phyloP scores from a whole-genome alignment of 2,797 vertebrate genomes.

The Eulemur albifrons region DNA sequence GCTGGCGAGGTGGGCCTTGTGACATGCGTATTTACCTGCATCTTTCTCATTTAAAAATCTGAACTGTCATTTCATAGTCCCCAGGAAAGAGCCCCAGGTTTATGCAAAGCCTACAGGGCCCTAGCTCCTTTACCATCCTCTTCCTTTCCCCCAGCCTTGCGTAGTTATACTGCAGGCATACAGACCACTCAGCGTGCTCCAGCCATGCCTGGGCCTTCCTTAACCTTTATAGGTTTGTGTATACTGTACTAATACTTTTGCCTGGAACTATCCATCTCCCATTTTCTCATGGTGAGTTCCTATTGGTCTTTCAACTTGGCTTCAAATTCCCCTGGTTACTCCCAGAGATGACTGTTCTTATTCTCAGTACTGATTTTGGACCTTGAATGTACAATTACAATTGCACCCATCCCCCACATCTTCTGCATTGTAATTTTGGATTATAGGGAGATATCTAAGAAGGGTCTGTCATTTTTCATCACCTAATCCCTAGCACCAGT shows the following conservation, averaged over 20 bases:
- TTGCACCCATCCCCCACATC: fast-evolving
- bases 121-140: background rate
- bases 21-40: background rate
- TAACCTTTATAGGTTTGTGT: background rate
- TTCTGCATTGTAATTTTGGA: background rate
- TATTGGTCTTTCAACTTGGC: background rate
- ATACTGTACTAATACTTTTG: background rate
- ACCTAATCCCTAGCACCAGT: background rate
- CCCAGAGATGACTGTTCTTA: background rate
- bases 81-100: background rate
- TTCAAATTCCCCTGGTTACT: background rate
- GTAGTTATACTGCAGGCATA: too few species aligned
- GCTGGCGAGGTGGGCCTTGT: background rate
- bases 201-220: background rate
- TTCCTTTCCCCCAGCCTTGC: background rate
- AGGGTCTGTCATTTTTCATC: background rate
- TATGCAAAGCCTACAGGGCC: background rate
- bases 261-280: background rate
- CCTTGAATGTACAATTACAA: background rate
- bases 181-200: background rate
- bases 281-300: background rate
- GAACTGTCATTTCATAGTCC: background rate
- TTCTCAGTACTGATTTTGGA: background rate
- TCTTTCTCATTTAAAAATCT: background rate
- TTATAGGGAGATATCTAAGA: background rate